Base-by-base conservation (phyloP, 2,888 invertebrate species). In the Drosophila silvestris region DNA sequence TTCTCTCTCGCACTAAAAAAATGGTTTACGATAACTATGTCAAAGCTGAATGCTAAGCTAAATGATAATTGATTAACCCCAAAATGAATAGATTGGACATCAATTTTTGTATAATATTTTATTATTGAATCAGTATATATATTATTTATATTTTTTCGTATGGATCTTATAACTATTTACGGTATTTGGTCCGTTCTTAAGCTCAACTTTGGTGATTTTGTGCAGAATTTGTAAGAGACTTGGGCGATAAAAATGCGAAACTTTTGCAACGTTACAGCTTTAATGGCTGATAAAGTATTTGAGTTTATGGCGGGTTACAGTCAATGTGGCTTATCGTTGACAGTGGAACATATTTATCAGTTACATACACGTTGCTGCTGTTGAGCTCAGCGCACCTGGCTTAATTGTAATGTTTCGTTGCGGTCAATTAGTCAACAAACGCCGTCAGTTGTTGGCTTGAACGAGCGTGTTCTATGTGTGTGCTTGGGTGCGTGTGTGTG, bases 341-440 rank as follows among this genome's bases (percentile, higher is more conserved):
- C 28, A 35, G 19, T 22, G 41, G 39, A 39, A 44, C 44, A 33
- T 47, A 64, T 67, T 78, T 77, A 76, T 67, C 77, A 70, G 76
- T 66, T 77, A 54, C 1, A 33, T 19, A 33, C 22, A 14, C n/a
- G 16, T 2, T 22, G 16, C 53, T 26, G 47, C 51, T 37, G 51
- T 30, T 41, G 53, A 50, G 41, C 56, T 32, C 54, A 58, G 67
- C 64, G 67, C 78, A 72, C 54, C 65, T 68, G 73, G 60, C 82
- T 77, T 79, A 77, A 81, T 81, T 79, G 82, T 77, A 65, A 51
- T 60, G 56, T 77, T 72, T 65, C 77, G 67, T 65, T 77, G 68
- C 33, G 68, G 81, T 79, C 81, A 79, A 79, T 79, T 79, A 79
- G 78, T 56, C 53, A 58, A 47, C 30, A 68, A 67, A 65, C 52